Evolutionary conservation across 1,140 invertebrate genomes (phyloP).

Genomic region (Anastatus disparis): DNA sequence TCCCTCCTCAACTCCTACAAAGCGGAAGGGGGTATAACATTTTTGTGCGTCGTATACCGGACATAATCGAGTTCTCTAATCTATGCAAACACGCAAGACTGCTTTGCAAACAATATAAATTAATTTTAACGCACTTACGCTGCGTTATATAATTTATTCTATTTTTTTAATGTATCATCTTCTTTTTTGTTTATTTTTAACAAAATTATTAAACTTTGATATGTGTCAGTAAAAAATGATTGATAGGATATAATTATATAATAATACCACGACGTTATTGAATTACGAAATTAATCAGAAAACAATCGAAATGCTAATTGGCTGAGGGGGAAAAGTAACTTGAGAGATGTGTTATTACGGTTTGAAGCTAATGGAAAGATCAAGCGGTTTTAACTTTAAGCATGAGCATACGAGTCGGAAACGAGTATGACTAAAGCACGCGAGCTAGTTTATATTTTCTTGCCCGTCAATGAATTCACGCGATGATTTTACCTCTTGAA

Average conservation of each 20-base stretch:
- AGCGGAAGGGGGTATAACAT: neutral
- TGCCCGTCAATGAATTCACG: conserved; percentile 1
- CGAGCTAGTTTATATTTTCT: conserved; percentile 23
- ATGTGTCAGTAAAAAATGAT: too few species aligned
- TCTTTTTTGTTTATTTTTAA: too few species aligned
- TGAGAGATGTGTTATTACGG: conserved; percentile 35
- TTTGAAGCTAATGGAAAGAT: conserved; percentile 41
- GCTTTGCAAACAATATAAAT: neutral
- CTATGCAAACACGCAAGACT: neutral
- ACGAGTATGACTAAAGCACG: neutral
- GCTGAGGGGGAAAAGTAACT: conserved; percentile 4
- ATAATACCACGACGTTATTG: neutral
- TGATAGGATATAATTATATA: too few species aligned
- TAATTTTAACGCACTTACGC: too few species aligned
- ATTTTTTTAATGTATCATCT: neutral
- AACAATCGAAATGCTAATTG: conserved; percentile 51
- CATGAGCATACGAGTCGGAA: neutral
- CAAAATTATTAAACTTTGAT: too few species aligned
- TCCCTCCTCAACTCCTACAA: neutral
- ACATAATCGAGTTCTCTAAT: neutral
- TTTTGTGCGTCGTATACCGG: neutral
- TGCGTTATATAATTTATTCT: neutral
- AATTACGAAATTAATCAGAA: conserved; percentile 38
- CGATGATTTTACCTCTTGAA: conserved; percentile 16
- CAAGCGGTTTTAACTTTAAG: conserved; percentile 24